Base-by-base conservation (phyloP, 2,888 invertebrate species). In the Megalurothrips usitatus region DNA sequence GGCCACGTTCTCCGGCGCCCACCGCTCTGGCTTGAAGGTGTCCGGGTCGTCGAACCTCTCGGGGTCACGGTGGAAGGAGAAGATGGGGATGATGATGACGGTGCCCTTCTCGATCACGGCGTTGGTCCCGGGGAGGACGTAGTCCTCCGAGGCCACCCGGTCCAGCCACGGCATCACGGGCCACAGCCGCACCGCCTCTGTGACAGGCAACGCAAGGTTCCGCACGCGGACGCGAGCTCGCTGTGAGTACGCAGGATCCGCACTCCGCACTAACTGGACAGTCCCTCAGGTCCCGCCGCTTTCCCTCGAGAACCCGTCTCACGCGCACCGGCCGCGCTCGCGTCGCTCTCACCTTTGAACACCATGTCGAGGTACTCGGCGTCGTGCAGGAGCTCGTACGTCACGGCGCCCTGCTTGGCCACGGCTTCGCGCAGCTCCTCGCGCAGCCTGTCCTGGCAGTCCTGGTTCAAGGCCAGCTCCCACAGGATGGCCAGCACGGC, bases 101-200 rank as follows among this genome's bases (percentile, higher is more conserved):
- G 68, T 68, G 23, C 80, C 80, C 34, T 58, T 43, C 23, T 80
- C 80, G 48, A 80, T 80, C 52, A 3, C 68, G 28, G 19, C 28
- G 28, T 68, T 68, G 68, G n/a, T 52, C 68, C 6, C 63, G 19
- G 48, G 58, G 14, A 68, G 58, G 28, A 17, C 17, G 63, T 80
- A 80, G 34, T 48, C 34, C 52, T 90, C 90, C 0, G 89, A 89
- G 82, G 90, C 90, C 0, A 86, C 84, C 81, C 91, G 86, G 81
- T 90, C 90, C 0, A 91, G n/a, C 63, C 63, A 63, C 63, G 63
- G 63, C 63, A 63, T 63, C 19, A 63, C 63, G 19, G 63, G 63
- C 63, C 63, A 63, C 63, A 63, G 63, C 19, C 63, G 63, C 19
- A 63, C n/a, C 2, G n/a, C n/a, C 63, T 63, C 63, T 63, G 63